Conservation (phyloP, 2,113 vertebrate genomes). For the Scophthalmus maximus region DNA sequence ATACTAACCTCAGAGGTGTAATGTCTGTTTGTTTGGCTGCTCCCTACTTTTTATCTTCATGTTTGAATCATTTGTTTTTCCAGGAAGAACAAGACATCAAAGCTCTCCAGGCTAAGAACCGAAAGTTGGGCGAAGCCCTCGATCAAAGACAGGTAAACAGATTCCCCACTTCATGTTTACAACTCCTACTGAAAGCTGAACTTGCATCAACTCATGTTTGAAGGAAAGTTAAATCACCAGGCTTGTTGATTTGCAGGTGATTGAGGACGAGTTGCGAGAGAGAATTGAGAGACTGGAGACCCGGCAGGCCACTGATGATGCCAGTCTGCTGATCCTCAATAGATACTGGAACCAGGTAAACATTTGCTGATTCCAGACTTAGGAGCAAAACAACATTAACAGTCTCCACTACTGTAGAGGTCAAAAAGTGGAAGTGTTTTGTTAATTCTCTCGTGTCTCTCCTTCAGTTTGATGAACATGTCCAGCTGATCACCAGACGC, state of each 20-base stretch:
- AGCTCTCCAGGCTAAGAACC: conserved; percentile 94
- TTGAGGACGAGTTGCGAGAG: conserved; percentile 95
- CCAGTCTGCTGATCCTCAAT: conserved; percentile 94
- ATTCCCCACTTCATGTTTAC: background rate
- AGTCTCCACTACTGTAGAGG: background rate
- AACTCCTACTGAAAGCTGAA: background rate
- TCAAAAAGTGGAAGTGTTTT: background rate
- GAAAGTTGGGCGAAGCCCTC: conserved; percentile 93
- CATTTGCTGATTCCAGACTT: background rate
- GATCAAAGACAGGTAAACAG: conserved; percentile 89
- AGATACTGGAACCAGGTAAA: conserved; percentile 97
- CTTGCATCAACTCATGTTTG: background rate
- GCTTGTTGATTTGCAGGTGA: conserved; percentile 81
- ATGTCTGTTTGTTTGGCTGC: background rate
- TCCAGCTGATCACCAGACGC: conserved; percentile 88
- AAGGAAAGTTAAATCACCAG: background rate
- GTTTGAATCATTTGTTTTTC: conserved; percentile 8
- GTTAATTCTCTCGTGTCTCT: background rate
- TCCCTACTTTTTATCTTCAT: background rate
- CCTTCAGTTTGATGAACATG: conserved; percentile 93
- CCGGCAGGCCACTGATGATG: conserved; percentile 95
- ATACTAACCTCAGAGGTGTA: background rate
- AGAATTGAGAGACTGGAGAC: conserved; percentile 94
- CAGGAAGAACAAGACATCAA: conserved; percentile 97
- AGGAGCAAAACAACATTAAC: background rate